A percentile compares a stretch with the other conserved stretches of the same genome.
phyloP scores from a whole-genome alignment of 2,797 vertebrate genomes.

The Schizopygopsis malacanthus region DNA sequence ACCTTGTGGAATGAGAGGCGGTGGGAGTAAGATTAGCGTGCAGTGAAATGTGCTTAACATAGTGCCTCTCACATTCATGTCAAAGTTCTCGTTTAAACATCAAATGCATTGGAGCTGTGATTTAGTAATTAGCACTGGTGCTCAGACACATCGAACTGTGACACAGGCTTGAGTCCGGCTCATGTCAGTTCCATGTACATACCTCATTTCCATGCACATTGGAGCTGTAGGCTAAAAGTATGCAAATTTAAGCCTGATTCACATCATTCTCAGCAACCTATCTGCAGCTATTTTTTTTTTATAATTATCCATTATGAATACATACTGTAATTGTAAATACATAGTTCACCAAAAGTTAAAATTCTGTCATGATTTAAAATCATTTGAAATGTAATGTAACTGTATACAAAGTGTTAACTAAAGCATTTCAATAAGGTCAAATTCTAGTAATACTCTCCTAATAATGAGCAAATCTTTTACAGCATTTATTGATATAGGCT shows the following conservation, averaged over 20 bases:
- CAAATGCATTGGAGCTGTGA: neutral
- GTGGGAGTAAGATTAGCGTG: constrained; percentile 29
- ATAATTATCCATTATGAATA: too few species aligned
- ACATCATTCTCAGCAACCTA: constrained; percentile 8
- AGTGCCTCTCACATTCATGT: neutral
- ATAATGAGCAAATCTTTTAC: neutral
- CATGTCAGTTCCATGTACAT: neutral
- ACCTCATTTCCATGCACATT: neutral
- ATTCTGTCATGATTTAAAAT: neutral
- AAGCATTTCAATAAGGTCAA: neutral
- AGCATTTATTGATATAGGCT: neutral
- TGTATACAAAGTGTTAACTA: neutral
- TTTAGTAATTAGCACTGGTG: neutral
- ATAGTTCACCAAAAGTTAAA: neutral
- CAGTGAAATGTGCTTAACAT: constrained; percentile 17
- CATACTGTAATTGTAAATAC: too few species aligned
- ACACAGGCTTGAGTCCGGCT: neutral
- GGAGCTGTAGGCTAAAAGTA: neutral
- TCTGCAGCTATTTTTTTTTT: neutral
- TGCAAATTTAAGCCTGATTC: constrained; percentile 25
- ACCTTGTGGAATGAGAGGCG: neutral
- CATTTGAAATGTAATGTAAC: neutral
- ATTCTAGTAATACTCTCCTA: neutral
- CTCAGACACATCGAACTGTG: neutral
- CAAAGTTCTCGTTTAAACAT: neutral